These are phyloP conservation scores for Heterodera filipjevi DNA, from an alignment of 2,888 invertebrate species.

Conservation along the genomic window DNA sequence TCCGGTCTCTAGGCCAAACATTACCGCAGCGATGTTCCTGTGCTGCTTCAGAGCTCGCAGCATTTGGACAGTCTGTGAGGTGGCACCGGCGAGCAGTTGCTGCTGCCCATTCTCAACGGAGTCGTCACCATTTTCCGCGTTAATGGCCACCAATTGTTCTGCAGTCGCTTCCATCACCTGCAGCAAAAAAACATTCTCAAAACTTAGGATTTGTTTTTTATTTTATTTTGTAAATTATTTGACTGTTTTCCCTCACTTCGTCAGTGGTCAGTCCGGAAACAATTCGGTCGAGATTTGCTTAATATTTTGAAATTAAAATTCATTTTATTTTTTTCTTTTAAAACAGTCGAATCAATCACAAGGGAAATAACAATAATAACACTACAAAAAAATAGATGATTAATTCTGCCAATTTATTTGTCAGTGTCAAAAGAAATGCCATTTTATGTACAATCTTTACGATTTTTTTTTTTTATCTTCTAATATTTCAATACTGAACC, in stretches of 20 bases:
- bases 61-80: slow-evolving; percentile 90
- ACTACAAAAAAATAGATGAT: too few relatives aligned
- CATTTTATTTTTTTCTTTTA: too few relatives aligned
- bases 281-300: slow-evolving; percentile 90
- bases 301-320: slow-evolving; percentile 14
- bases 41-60: slow-evolving; percentile 84
- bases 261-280: slow-evolving; percentile 88
- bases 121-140: slow-evolving; percentile 73
- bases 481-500: too few relatives aligned
- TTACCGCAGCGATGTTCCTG: slow-evolving; percentile 87
- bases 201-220: too few relatives aligned
- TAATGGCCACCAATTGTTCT: slow-evolving; percentile 72
- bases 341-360: too few relatives aligned
- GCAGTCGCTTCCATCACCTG: slow-evolving; percentile 89
- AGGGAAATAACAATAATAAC: too few relatives aligned
- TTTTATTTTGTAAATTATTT: slow-evolving; percentile 69
- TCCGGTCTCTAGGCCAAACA: neutral
- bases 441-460: too few relatives aligned
- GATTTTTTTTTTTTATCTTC: too few relatives aligned
- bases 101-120: slow-evolving; percentile 65
- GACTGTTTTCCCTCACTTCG: slow-evolving; percentile 25
- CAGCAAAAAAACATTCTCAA: too few relatives aligned
- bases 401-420: too few relatives aligned
- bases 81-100: slow-evolving; percentile 73
- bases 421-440: too few relatives aligned